Base-by-base conservation (phyloP, 2,888 invertebrate genomes). In the Athalia circularis region DNA sequence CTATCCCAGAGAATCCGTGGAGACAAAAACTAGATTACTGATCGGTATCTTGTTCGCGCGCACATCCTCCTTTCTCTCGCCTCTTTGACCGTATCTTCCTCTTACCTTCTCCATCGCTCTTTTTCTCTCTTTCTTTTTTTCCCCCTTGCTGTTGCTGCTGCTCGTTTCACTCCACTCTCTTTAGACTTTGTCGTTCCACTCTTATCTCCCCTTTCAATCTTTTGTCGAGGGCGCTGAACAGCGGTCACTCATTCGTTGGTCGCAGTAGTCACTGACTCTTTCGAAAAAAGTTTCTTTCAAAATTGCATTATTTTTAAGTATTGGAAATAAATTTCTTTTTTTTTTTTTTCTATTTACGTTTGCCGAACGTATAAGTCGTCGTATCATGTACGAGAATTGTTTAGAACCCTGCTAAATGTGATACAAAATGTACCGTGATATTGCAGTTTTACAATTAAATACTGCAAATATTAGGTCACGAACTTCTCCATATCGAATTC, bases 41-140 rank as follows among this genome's bases (percentile, higher is more conserved):
- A 72, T 78, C 57, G 78, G 72, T 78, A 74, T 78, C 78, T 62
- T 59, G 78, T 74, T 62, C 62, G 61, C 75, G 62, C 75, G 70
- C 52, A 64, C 72, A 68, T 68, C 70, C 68, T 61, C 77, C 61
- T 70, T 77, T 68, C 61, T 70, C 62, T 52, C 59, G 78, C 72
- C 72, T 64, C 45, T 61, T 29, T 29, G 29, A 62, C 11, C 68
- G 65, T 65, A 43, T 64, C 67, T 62, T 68, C 82, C 82, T 86
- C 85, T 88, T 86, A 86, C 86, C 86, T 85, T 84, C 86, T 85
- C 87, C 87, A 87, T 83, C 87, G 81, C 83, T 80, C 80, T 82
- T 80, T 79, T 11, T 29, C 65, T 65, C 75, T 68, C 48, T 70
- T 72, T n/a, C 68, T 72, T 54, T 77, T 54, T 77, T 77, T 54